Evolutionary conservation across 2,113 vertebrate genomes (phyloP), one percentile per base, ranked within the genome.

Genomic region (Muntiacus reevesi): DNA sequence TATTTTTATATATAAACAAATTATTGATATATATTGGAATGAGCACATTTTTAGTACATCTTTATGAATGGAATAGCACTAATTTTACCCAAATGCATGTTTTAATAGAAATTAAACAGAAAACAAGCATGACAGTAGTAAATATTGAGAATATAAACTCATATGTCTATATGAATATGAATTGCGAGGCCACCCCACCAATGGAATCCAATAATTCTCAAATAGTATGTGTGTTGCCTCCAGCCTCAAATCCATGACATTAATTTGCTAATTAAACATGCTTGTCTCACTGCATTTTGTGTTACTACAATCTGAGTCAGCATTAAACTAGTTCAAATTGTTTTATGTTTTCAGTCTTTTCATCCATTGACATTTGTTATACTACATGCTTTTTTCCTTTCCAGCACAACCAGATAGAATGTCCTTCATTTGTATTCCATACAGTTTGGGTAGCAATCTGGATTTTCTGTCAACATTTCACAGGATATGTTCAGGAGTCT

Each of bases 211-310:
- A 93, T 45, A 90, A 97, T 95, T 95, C 82, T 93, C 45, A 89
- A 94, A 36, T 60, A 91, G 52, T 62, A 40, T 71, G 36, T 55
- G 88, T 97, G 67, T 93, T 94, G 93, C 96, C 93, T 91, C 79
- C 21, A 95, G 93, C 5, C 43, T 59, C 60, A 95, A 96, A 97
- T 91, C 91, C 87, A 67, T 30, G 89, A 79, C 95, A 93, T 97
- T 95, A 74, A 97, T 97, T 98, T 97, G 76, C 88, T 98, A 98
- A 98, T 98, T 98, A 98, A 98, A 64, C 62, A 79, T 90, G 89
- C 91, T 95, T 95, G 50, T 97, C 96, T 93, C 60, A 54, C 85
- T 95, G 28, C n/a, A 95, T 59, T 92, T 81, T 92, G 36, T 91
- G 55, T 59, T 90, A 71, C 78, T 97, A 67, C 87, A 54, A 96